phyloP scores from a whole-genome alignment of 2,113 vertebrate species.

The Sitta europaea region DNA sequence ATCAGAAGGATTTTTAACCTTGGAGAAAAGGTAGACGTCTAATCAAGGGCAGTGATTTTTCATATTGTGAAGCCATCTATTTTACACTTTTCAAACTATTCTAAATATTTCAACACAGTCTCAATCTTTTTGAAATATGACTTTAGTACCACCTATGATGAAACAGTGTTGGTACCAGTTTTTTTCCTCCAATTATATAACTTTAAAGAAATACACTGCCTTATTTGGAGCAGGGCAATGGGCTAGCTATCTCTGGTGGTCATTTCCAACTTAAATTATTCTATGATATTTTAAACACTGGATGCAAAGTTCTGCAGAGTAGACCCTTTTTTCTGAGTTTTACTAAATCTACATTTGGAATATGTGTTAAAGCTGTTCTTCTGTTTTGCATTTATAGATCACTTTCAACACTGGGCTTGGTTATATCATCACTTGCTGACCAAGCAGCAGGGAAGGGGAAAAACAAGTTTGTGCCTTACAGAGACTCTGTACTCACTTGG shows the following conservation, averaged over 20 bases:
- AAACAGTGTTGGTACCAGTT: not conserved
- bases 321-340: not conserved
- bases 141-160: not conserved
- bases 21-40: not conserved
- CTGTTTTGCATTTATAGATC: conserved; percentile 77
- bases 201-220: not conserved
- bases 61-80: not conserved
- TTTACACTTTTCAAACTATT: not conserved
- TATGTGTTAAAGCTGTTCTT: not conserved
- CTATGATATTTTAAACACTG: not conserved
- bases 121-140: not conserved
- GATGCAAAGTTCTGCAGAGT: not conserved
- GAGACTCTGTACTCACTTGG: conserved; percentile 98
- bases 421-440: conserved; percentile 96
- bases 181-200: not conserved
- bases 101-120: not conserved
- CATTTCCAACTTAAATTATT: not conserved
- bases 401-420: conserved; percentile 92
- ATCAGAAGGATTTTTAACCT: not conserved
- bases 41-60: not conserved
- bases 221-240: not conserved
- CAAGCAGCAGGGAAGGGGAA: conserved; percentile 95
- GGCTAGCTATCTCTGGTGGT: not conserved
- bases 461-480: conserved; percentile 97
- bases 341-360: not conserved